phyloP scores from a whole-genome alignment of 2,888 invertebrate species.

The Eurytoma californica region DNA sequence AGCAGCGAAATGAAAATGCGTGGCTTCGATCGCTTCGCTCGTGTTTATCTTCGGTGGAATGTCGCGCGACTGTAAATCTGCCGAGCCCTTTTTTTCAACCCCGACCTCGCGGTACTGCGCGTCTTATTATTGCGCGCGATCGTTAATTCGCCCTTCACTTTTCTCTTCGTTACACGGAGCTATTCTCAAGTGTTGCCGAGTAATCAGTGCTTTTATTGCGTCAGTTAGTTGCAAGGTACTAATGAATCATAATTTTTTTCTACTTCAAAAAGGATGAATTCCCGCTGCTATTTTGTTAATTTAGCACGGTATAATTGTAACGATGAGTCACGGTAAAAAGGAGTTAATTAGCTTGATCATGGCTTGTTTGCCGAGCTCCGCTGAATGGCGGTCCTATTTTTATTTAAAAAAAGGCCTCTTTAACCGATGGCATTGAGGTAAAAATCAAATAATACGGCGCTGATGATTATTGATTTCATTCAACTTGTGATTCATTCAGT shows the following conservation, averaged over 20 bases:
- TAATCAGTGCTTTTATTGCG: constrained; percentile 15
- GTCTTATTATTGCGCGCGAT: constrained; percentile 18
- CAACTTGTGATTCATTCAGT: no score
- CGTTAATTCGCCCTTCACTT: constrained; percentile 26
- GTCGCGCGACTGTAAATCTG: constrained; percentile 7
- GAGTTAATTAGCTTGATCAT: no score
- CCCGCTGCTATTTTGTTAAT: no score
- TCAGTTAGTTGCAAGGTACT: constrained; percentile 1
- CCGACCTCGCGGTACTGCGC: background rate
- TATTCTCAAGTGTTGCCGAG: background rate
- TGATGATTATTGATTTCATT: no score
- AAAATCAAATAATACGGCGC: no score
- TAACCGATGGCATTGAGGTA: no score
- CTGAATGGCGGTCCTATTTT: no score
- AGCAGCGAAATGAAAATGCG: background rate
- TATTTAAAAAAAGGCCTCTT: no score
- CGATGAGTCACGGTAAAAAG: no score
- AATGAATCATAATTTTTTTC: no score
- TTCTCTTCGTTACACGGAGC: constrained; percentile 1
- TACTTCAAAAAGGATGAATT: background rate
- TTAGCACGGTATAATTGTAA: no score
- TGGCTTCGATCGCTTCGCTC: background rate
- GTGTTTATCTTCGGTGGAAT: constrained; percentile 17
- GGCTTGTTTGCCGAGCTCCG: no score
- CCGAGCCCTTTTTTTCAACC: background rate